phyloP scores from a whole-genome alignment of 2,888 invertebrate genomes.

The Philopedon plagiatum region DNA sequence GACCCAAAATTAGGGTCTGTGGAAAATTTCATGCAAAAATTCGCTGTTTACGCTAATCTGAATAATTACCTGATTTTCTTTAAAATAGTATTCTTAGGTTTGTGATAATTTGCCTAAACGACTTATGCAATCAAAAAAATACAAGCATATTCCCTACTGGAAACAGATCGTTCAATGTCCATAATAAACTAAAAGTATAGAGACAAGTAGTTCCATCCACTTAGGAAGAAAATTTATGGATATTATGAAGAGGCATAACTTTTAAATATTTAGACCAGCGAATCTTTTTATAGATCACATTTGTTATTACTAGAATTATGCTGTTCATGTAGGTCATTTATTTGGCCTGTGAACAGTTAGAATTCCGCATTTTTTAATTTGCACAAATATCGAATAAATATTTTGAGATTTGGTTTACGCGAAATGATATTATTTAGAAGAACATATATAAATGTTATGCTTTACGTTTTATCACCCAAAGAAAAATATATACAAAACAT shows the following conservation, averaged over 20 bases:
- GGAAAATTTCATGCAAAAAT: no score
- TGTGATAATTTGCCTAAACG: no score
- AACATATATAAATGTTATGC: slow-evolving; percentile 9
- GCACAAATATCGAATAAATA: slow-evolving; percentile 1
- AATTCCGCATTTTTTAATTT: slow-evolving; percentile 10
- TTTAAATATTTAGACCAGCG: slow-evolving; percentile 11
- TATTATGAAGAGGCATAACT: slow-evolving; percentile 4
- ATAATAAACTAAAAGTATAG: neutral
- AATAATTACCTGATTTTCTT: no score
- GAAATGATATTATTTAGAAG: slow-evolving; percentile 13
- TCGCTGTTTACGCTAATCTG: no score
- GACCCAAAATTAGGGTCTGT: no score
- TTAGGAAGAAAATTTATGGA: neutral
- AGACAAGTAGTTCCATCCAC: neutral
- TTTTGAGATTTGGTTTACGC: slow-evolving; percentile 7
- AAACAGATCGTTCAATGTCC: slow-evolving; percentile 3
- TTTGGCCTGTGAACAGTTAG: slow-evolving; percentile 1
- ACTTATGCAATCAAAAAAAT: no score
- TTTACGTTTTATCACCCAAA: neutral
- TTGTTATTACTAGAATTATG: slow-evolving; percentile 18
- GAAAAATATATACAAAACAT: no score
- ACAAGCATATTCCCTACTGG: no score
- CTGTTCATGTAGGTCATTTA: slow-evolving; percentile 22
- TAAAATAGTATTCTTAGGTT: no score
- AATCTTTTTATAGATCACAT: slow-evolving; percentile 10